Evolutionary conservation across 35 echinoderm and acorn worm genomes (phyloP), one percentile per base, ranked within the genome.

Genomic region (Heliocidaris erythrogramma): DNA sequence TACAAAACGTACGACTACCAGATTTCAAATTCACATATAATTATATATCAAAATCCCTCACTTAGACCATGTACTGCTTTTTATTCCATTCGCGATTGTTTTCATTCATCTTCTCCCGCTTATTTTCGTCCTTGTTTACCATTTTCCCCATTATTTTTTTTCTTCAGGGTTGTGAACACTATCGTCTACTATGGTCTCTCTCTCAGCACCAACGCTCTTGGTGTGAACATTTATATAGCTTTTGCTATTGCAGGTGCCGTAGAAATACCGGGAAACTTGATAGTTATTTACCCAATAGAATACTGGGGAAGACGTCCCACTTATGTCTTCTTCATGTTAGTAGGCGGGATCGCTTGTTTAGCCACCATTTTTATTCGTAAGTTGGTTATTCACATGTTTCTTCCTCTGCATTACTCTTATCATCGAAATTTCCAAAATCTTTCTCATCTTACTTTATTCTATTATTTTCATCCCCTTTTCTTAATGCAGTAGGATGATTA

Each of bases 141-240:
- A 60, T 2, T 60, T 60, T 2, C 27, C n/a, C n/a, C n/a, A n/a
- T 18, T 29, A 49, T 29, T 30, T 49, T 61, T 27, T 14, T 14
- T 93, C 65, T 93, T 24, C 35, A 97, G 96, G 96, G 94, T 97
- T 49, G 96, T 94, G 27, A 59, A 78, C 49, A 90, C 61, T 6
- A 85, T 97, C 18, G 95, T 94, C 17, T 97, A 97, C 88, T 97
- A 94, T 47, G 96, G 96, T 31, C 85, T 97, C 30, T 96, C 96
- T 49, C 93, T 97, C 1, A 97, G 95, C 30, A 96, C 96, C 14
- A 90, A 91, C 7, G 49, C 85, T 13, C 94, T 97, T 24, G 96
- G 95, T 7, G 93, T 97, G 48, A 88, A 94, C 59, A 86, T 92
- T 48, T 97, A 97, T 61, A 71, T 95, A 11, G 95, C 96, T 29